Evolutionary conservation across 2,113 vertebrate species (phyloP), one percentile per base, ranked within the genome.

Genomic region (Rhombomys opimus): DNA sequence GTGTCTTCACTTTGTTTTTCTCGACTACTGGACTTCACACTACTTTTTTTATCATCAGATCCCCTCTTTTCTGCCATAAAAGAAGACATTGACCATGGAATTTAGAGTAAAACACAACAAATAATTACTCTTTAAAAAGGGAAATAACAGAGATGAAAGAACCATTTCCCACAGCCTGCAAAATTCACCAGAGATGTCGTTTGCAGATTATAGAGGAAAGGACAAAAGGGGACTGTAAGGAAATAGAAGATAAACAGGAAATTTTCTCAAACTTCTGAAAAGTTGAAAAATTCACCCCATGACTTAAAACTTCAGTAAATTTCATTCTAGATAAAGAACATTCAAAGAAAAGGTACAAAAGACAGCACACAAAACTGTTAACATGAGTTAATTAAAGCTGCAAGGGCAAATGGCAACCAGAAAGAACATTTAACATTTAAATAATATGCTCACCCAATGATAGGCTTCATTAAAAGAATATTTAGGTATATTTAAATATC

Each of bases 11-110:
- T 98, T 98, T 99, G 98, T 98, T 98, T 99, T 98, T 99, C 99
- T 97, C 99, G 99, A 99, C 99, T 99, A 99, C 97, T 99, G 98
- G 99, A 99, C 98, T 99, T 99, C 98, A 98, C 89, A 99, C 98
- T 99, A 99, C 99, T 99, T 98, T 99, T 99, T 99, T 99, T 99
- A 98, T 99, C 99, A 98, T 99, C 99, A 93, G 99, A 99, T 96
- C 98, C 98, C 98, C 99, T 99, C 98, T 99, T 99, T 98, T 99
- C 99, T 99, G 98, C 94, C 98, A 98, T 98, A 98, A 98, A 98
- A 98, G 98, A 99, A 98, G 98, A 99, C 98, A 99, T 97, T 98
- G 97, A 98, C 98, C 98, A 97, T 98, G 97, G 98, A 98, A 98
- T 99, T 98, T 75, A 89, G n/a, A 75, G 87, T 97, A 98, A 98